Evolutionary conservation across 1,140 invertebrate genomes (phyloP), one percentile per base, ranked within the genome.

Genomic region (Aplysia californica): DNA sequence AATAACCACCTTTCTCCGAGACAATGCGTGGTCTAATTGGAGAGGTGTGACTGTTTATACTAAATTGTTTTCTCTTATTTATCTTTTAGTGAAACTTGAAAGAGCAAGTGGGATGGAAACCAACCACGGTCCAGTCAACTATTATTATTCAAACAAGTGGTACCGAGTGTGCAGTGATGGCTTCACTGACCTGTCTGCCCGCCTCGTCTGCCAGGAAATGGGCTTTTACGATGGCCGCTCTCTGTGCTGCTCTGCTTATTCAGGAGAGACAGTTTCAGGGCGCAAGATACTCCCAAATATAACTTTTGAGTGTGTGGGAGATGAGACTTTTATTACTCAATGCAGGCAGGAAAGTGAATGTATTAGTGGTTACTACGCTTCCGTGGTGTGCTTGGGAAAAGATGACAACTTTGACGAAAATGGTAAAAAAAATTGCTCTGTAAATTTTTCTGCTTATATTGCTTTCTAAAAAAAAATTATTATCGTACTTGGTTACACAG

Each of bases 241-340:
- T 1, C 73, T 86, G 10, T 83, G 79, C 38, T 82, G 82, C 56
- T 85, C 84, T 23, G 80, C 83, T 4, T 86, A 80, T 68, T 71
- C 78, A n/a, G 64, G 67, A 26, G 70, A 41, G 20, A 65, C 20
- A 26, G 36, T 39, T 26, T 18, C 20, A 50, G 21, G 26, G 18
- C 18, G 59, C 23, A 20, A 35, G 2, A 29, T 59, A 21, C 59
- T 71, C 74, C 5, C 61, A 77, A 84, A 83, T 59, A 79, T 77
- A 29, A 82, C 82, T 2, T 15, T 86, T 1, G 36, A 68, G 15
- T 85, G 84, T 74, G 67, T 68, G 15, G 82, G 81, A 6, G 31
- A 75, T 20, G 83, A 84, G 26, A 69, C 31, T 15, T 71, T 67
- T 36, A 56, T 84, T 3, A 33, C 75, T 2, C 73, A 82, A 21